Evolutionary conservation across 2,113 vertebrate genomes (phyloP).

Genomic region (Podarcis cretensis): DNA sequence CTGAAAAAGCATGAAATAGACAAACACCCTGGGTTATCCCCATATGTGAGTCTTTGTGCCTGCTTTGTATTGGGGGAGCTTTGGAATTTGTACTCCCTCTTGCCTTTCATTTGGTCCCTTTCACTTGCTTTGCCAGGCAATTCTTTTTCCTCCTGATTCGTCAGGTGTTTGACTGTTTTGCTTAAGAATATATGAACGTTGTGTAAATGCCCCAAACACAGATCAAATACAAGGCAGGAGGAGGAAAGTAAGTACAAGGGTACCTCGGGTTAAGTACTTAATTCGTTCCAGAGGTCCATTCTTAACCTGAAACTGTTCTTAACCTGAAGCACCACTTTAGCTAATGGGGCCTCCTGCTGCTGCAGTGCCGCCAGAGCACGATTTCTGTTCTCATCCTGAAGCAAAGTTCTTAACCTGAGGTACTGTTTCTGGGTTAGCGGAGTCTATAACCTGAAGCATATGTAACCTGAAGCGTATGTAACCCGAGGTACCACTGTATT

Average conservation of each 20-base stretch:
- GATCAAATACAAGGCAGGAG: neutral
- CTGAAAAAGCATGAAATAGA: neutral
- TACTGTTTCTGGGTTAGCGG: too few species aligned
- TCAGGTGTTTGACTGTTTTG: neutral
- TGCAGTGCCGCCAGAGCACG: too few species aligned
- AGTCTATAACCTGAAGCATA: too few species aligned
- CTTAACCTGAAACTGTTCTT: too few species aligned
- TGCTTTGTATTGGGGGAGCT: neutral
- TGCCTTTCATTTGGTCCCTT: neutral
- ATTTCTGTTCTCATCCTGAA: too few species aligned
- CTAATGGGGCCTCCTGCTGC: too few species aligned
- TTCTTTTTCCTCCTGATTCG: neutral
- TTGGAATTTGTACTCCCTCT: neutral
- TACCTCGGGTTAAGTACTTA: too few species aligned
- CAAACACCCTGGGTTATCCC: neutral
- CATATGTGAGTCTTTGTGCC: neutral
- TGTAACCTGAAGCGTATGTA: too few species aligned
- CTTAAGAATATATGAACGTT: neutral
- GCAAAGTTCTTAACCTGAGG: too few species aligned
- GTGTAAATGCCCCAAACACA: neutral
- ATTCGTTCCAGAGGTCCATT: too few species aligned
- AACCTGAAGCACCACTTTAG: too few species aligned
- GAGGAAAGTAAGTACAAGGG: neutral
- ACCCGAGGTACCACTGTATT: too few species aligned
- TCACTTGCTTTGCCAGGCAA: neutral